These are phyloP conservation scores for Drosophila recens DNA, from an alignment of 2,888 invertebrate species.

Conservation along the genomic window DNA sequence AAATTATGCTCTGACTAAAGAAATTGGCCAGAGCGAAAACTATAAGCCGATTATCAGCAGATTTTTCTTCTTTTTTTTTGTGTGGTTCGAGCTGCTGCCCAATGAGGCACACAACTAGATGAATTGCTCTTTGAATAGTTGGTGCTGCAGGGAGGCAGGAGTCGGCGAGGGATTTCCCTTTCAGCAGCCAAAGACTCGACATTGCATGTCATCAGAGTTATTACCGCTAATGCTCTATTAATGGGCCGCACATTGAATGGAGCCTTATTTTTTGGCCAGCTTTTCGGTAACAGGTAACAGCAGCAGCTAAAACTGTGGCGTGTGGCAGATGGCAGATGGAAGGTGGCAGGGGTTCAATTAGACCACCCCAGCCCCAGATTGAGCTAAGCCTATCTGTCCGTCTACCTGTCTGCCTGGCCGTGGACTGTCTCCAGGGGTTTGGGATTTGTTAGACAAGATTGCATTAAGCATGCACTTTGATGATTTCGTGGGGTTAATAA, in stretches of 20 bases:
- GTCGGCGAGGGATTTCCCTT: too few species aligned
- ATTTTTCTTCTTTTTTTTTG: slow-evolving; percentile 28
- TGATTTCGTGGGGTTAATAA: not conserved
- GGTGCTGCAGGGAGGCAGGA: not conserved
- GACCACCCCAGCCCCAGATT: slow-evolving; percentile 1
- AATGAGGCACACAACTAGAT: slow-evolving; percentile 56
- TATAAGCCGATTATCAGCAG: slow-evolving; percentile 73
- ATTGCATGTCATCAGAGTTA: slow-evolving; percentile 72
- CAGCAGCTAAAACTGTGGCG: slow-evolving; percentile 8
- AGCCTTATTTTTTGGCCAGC: slow-evolving; percentile 8
- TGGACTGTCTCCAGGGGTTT: not conserved
- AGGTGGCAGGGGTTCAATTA: slow-evolving; percentile 33
- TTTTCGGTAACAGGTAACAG: slow-evolving; percentile 11
- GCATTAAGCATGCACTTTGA: slow-evolving; percentile 23
- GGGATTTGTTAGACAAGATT: slow-evolving; percentile 10
- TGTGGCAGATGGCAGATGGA: not conserved
- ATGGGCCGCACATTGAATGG: slow-evolving; percentile 38
- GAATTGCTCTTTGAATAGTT: slow-evolving; percentile 62
- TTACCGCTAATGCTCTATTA: slow-evolving; percentile 68
- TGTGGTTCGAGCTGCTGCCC: slow-evolving; percentile 26
- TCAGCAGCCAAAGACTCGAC: slow-evolving; percentile 20
- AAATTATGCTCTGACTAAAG: slow-evolving; percentile 58
- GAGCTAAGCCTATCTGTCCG: slow-evolving; percentile 14
- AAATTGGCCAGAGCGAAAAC: slow-evolving; percentile 67
- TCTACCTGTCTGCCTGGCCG: not conserved